Conservation (phyloP, 2,113 vertebrate species). For the Xyrauchen texanus region DNA sequence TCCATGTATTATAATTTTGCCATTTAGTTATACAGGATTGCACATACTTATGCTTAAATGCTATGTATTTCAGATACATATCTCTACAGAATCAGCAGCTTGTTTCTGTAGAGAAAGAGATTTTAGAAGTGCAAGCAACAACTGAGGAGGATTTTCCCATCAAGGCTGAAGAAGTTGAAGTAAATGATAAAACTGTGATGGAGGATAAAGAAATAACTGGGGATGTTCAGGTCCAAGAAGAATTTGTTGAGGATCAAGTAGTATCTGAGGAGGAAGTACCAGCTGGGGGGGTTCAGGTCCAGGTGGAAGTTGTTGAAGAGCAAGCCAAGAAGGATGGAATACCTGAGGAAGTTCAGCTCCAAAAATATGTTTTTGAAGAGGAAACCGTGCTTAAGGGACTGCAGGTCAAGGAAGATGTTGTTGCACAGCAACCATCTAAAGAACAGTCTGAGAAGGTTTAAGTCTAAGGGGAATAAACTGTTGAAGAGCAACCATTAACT, state of each 20-base stretch:
- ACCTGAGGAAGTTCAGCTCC: neutral
- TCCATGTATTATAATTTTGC: neutral
- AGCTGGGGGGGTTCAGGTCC: neutral
- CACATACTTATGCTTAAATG: neutral
- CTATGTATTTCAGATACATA: slow-evolving; percentile 38
- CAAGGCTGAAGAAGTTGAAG: neutral
- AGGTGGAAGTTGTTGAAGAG: slow-evolving; percentile 18
- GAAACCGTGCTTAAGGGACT: slow-evolving; percentile 10
- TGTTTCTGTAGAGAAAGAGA: slow-evolving; percentile 13
- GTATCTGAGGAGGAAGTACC: neutral
- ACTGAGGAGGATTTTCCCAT: neutral
- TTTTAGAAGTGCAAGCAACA: slow-evolving; percentile 9
- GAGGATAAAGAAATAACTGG: neutral
- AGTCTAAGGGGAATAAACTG: neutral
- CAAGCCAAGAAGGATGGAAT: neutral
- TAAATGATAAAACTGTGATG: neutral
- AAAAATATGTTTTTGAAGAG: slow-evolving; percentile 6
- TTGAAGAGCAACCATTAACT: slow-evolving; percentile 10
- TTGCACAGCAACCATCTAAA: slow-evolving; percentile 7
- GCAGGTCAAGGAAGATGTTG: neutral
- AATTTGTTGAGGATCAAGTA: neutral
- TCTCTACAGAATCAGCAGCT: neutral
- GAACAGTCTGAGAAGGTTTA: neutral
- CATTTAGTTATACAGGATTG: neutral
- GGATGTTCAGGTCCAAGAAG: neutral